These are phyloP conservation scores for Pica pica DNA, from an alignment of 2,113 vertebrate genomes.

Conservation along the genomic window DNA sequence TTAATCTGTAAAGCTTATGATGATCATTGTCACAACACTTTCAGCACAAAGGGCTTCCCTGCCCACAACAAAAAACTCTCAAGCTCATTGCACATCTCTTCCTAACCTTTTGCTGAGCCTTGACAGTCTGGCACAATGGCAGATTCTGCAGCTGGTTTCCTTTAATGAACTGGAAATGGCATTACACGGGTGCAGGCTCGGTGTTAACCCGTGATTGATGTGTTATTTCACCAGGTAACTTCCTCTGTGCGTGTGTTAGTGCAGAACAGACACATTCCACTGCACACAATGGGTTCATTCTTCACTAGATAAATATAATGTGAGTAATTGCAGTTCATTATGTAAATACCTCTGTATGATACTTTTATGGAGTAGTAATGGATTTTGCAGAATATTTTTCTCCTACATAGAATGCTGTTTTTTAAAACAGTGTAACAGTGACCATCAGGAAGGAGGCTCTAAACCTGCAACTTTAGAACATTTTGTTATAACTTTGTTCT, in stretches of 20 bases:
- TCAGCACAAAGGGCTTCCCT: neutral
- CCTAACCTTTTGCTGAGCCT: neutral
- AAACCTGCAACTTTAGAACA: neutral
- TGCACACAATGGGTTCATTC: slow-evolving; percentile 32
- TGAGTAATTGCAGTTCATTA: slow-evolving; percentile 45
- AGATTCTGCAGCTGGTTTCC: neutral
- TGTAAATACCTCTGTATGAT: slow-evolving; percentile 29
- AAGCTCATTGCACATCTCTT: neutral
- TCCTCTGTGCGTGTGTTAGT: neutral
- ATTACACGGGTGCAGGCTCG: neutral
- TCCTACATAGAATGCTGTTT: neutral
- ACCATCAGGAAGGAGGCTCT: neutral
- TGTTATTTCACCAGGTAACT: slow-evolving; percentile 24
- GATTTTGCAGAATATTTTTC: slow-evolving; percentile 14
- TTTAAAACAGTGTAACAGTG: neutral
- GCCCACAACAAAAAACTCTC: neutral
- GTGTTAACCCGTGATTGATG: slow-evolving; percentile 34
- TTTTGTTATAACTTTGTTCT: neutral
- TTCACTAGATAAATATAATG: slow-evolving; percentile 28
- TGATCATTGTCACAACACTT: neutral
- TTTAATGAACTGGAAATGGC: slow-evolving; percentile 27
- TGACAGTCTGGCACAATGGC: neutral
- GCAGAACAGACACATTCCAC: slow-evolving; percentile 21
- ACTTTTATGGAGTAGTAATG: neutral
- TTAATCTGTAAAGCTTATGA: neutral